phyloP scores from a whole-genome alignment of 2,888 invertebrate species.

The Eupsilia transversa region DNA sequence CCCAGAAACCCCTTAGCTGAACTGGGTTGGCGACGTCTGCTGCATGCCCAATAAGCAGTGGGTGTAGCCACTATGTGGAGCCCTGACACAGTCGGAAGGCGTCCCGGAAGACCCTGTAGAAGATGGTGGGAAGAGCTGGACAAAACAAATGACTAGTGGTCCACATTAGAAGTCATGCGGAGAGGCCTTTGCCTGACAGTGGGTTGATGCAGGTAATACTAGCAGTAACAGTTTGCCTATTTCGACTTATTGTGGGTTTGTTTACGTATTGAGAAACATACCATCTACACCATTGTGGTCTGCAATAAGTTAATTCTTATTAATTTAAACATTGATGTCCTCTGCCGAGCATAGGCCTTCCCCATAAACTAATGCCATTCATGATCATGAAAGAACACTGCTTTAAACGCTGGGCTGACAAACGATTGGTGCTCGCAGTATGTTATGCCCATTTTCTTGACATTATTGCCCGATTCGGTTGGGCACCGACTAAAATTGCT shows the following conservation, averaged over 20 bases:
- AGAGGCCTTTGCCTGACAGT: not conserved
- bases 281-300: not conserved
- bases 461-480: conserved; percentile 35
- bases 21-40: not conserved
- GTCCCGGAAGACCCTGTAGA: too few species aligned
- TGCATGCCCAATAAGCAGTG: not conserved
- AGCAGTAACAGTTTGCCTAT: not conserved
- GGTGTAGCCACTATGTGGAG: not conserved
- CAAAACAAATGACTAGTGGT: not conserved
- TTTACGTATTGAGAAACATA: not conserved
- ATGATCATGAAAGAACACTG: conserved; percentile 12
- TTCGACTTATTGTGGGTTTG: not conserved
- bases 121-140: not conserved
- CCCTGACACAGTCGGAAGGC: not conserved
- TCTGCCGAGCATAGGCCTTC: not conserved
- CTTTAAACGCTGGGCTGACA: not conserved
- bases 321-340: not conserved
- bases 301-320: too few species aligned
- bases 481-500: conserved; percentile 29
- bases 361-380: not conserved
- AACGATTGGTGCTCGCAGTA: conserved; percentile 19
- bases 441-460: conserved; percentile 29
- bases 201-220: not conserved
- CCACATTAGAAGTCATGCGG: not conserved
- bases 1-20: not conserved